Conservation (phyloP, 37 sponge, comb jelly and placozoan genomes). For the Haliclona indistincta region DNA sequence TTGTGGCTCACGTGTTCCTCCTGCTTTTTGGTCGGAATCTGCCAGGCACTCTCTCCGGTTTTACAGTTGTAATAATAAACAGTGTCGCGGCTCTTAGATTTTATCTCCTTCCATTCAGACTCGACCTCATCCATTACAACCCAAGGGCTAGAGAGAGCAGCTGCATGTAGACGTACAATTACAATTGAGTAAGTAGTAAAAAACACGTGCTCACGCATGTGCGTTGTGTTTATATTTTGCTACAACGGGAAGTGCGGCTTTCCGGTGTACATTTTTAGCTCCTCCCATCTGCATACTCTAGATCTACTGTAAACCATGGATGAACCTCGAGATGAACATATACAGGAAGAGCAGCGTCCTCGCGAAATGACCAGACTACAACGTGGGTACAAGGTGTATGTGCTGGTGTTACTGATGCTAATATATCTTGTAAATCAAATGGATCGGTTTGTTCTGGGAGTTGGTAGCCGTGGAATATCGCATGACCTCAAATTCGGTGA, state of each 20-base stretch:
- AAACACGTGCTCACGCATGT: neutral
- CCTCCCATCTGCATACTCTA: neutral
- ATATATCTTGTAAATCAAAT: constrained; percentile 66
- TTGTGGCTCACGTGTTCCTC: neutral
- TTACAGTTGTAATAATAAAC: constrained; percentile 35
- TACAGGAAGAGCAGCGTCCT: too few species aligned
- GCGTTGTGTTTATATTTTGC: too few species aligned
- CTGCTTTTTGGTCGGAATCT: neutral
- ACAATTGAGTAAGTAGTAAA: neutral
- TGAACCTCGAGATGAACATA: neutral
- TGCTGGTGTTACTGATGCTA: constrained; percentile 63
- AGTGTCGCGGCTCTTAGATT: constrained; percentile 25
- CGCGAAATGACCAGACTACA: neutral
- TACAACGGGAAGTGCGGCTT: too few species aligned
- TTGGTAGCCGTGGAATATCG: constrained; percentile 21
- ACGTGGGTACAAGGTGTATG: constrained; percentile 38
- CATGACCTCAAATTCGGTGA: constrained; percentile 54
- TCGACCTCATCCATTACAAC: neutral
- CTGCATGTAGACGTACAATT: neutral
- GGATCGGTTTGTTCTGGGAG: constrained; percentile 70
- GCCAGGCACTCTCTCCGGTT: constrained; percentile 57
- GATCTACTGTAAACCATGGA: neutral
- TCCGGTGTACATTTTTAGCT: neutral
- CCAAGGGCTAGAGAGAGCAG: neutral
- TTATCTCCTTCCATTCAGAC: constrained; percentile 30